Conservation (phyloP, 2,888 invertebrate genomes). For the Globia sparganii region DNA sequence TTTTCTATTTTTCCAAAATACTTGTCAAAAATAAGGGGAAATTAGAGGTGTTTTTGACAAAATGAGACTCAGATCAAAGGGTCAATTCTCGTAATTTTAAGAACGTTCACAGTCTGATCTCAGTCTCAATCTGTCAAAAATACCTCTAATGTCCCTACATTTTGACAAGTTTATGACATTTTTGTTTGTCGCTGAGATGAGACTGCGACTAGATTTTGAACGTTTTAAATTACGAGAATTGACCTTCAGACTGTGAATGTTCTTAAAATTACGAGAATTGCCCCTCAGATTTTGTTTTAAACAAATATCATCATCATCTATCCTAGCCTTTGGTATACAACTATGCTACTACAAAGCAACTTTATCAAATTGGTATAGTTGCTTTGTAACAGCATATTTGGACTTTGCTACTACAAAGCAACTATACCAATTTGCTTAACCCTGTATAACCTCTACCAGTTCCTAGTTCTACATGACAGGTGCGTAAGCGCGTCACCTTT, state of each 20-base stretch:
- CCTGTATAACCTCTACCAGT: conserved; percentile 23
- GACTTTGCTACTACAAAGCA: not conserved
- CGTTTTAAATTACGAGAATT: too few species aligned
- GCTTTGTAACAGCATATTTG: too few species aligned
- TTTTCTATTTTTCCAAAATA: too few species aligned
- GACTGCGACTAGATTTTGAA: too few species aligned
- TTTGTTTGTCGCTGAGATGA: too few species aligned
- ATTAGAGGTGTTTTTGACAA: not conserved
- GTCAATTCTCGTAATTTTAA: too few species aligned
- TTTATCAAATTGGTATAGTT: not conserved
- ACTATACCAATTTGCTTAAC: not conserved
- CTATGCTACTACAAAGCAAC: not conserved
- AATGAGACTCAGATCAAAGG: not conserved
- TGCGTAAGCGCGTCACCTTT: conserved; percentile 84
- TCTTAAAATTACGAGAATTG: not conserved
- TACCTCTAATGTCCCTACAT: too few species aligned
- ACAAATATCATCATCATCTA: not conserved
- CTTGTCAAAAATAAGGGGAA: too few species aligned
- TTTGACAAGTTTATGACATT: too few species aligned
- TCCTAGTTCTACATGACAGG: conserved; percentile 80
- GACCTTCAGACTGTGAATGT: not conserved
- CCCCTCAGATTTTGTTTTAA: not conserved
- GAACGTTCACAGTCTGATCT: too few species aligned
- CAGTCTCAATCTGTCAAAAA: too few species aligned
- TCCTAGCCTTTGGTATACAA: not conserved